Conservation (phyloP, 2,113 vertebrate genomes). For the Lycaon pictus region DNA sequence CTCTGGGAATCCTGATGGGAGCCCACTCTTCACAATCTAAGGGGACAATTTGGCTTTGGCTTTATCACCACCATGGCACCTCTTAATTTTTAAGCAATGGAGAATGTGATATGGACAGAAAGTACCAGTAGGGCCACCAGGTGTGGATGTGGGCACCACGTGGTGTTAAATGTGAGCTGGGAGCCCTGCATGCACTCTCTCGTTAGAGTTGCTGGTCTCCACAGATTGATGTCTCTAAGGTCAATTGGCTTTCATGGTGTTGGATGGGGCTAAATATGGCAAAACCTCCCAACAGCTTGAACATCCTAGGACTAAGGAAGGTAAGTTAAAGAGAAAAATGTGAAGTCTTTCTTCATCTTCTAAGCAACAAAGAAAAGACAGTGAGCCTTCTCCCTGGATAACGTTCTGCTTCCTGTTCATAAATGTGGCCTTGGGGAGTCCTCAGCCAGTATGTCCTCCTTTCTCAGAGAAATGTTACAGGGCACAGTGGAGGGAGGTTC, state of each 20-base stretch:
- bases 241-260: not conserved
- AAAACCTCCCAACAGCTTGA: not conserved
- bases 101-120: not conserved
- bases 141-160: not conserved
- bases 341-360: not conserved
- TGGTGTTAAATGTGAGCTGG: accelerated
- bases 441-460: not conserved
- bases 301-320: not conserved
- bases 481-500: not conserved
- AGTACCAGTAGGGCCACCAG: accelerated
- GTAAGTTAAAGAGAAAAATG: not conserved
- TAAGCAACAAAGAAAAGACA: not conserved
- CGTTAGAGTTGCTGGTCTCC: not conserved
- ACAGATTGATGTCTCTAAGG: not conserved
- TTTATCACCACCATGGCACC: not conserved
- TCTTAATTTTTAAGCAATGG: not conserved
- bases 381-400: not conserved
- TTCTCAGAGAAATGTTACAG: not conserved
- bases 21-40: not conserved
- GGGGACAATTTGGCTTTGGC: not conserved
- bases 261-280: not conserved
- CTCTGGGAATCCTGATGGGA: not conserved
- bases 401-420: not conserved
- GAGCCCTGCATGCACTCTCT: accelerated
- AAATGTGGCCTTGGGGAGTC: not conserved